Base-by-base conservation (phyloP, 1,140 invertebrate species). In the Drosophila pseudoananassae region DNA sequence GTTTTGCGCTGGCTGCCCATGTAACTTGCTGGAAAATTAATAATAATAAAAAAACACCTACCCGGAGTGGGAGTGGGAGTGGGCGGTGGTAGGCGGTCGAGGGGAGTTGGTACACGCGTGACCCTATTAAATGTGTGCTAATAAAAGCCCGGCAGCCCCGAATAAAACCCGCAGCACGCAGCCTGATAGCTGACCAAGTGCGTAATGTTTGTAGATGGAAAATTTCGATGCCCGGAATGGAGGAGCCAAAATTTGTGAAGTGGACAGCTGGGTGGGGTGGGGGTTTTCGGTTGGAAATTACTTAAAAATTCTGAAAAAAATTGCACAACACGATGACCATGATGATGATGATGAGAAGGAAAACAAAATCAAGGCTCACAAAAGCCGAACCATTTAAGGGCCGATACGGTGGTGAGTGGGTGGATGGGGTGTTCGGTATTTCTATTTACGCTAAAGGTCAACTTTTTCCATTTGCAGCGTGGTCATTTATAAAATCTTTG, bases 41-140 rank as follows among this genome's bases (percentile, higher is more conserved):
- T 88, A 87, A 87, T 88, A 87, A 87, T 88, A 87, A 87, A 88
- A 85, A 82, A 76, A 77, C 76, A 88, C 82, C 72, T 83, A 89
- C 46, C 29, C 10, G 27, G n/a, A n/a, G n/a, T 27, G 46, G 31
- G 4, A 27, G 15, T 43, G 25, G 20, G 20, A 20, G 20, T 20
- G 20, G 45, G 23, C 6, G 25, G 25, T 27, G 6, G 25, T 5
- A 27, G 25, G 43, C 14, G 43, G 43, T 20, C 2, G 20, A 20
- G 20, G 20, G 20, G 20, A 20, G 20, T 20, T 17, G 17, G 68
- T 59, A 83, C 83, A 88, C 83, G 83, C 83, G 83, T 88, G 83
- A 89, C 83, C 83, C 83, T 88, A 88, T 88, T 88, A 89, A 88
- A 88, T 88, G 79, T 89, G 83, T 88, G 83, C 83, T 88, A 88